Base-by-base conservation (phyloP, 2,113 vertebrate genomes). In the Heterochromis multidens region DNA sequence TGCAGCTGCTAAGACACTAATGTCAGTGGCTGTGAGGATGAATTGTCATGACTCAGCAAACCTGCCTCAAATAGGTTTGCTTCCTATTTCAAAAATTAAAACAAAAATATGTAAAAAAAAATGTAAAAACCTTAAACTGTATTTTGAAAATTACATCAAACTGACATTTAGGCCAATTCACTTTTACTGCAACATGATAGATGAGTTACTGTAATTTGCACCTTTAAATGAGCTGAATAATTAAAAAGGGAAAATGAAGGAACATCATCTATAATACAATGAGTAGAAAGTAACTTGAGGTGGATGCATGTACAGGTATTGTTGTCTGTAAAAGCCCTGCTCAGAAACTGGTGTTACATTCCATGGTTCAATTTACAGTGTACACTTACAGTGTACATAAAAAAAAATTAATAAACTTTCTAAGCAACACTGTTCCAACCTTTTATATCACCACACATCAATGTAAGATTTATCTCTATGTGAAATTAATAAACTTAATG, bases 251-350 rank as follows among this genome's bases (percentile, higher is more conserved):
- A 91, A 91, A 92, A 92, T 88, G 81, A 89, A 86, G 79, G 79
- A 85, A 91, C 84, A 84, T 89, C 93, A 95, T 95, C 89, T 85
- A 94, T 95, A 92, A 94, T 94, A 93, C 89, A 94, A 90, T 82
- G 87, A 91, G 91, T 84, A 88, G 88, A 89, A 90, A 91, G 94
- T 88, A 94, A 94, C 90, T 82, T 14, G 92, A 94, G 94, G 92
- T 76, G 86, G 81, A 54, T 70, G 83, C 90, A 85, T 85, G 88
- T 80, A 80, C 79, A 77, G 74, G 89, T 87, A 89, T 89, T 93
- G 91, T 90, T 88, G 80, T 82, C 84, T 54, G 61, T 46, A 35
- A 92, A 79, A 88, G 86, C 35, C 35, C 77, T 59, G 83, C 9
- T 63, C 23, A 83, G 72, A 83, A 27, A 40, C 54, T 7, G 76